Evolutionary conservation across 2,797 vertebrate species (phyloP), one percentile per base, ranked within the genome.

Genomic region (Mycteria americana): DNA sequence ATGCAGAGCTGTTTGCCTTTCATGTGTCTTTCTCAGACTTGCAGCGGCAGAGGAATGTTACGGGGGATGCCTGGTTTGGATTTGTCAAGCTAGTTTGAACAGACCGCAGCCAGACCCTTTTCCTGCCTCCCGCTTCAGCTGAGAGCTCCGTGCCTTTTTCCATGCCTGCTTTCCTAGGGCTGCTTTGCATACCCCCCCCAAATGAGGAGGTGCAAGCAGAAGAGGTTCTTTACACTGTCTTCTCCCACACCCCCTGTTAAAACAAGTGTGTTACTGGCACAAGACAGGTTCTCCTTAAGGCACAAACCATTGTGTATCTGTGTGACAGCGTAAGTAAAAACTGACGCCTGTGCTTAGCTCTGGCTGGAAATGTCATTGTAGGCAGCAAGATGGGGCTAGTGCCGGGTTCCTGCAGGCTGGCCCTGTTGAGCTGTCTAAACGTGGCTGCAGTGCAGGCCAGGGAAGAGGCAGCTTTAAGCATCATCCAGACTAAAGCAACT

Each of bases 181-280:
- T 45, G 22, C 37, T 43, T 50, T 3, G 0, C 24, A 24, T 12
- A 60, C n/a, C 33, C 24, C 6, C 19, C 2, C 11, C 28, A 19
- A 28, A 63, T 2, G 25, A 72, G 41, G 45, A 62, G 59, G 30
- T 41, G 18, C 33, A 50, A 73, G 54, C 41, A 11, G 27, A 63
- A 30, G 37, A 30, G 43, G 41, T 18, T 9, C n/a, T 87, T 74
- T 22, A 31, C 37, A 6, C 22, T 22, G 25, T 24, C 65, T 78
- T 45, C 14, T 18, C 35, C 43, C 33, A 13, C 17, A 9, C 6
- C 15, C 5, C 13, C 25, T 12, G 8, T 37, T 64, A 67, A 50
- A 56, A 41, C 11, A 41, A 35, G 30, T 2, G 4, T 31, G 25
- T 24, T 41, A 62, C 43, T 1, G 0, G 7, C 60, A 57, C 0